Evolutionary conservation across 37 sponge, comb jelly and placozoan genomes (phyloP), one percentile per base, ranked within the genome.

Genomic region (Geodia barretti): DNA sequence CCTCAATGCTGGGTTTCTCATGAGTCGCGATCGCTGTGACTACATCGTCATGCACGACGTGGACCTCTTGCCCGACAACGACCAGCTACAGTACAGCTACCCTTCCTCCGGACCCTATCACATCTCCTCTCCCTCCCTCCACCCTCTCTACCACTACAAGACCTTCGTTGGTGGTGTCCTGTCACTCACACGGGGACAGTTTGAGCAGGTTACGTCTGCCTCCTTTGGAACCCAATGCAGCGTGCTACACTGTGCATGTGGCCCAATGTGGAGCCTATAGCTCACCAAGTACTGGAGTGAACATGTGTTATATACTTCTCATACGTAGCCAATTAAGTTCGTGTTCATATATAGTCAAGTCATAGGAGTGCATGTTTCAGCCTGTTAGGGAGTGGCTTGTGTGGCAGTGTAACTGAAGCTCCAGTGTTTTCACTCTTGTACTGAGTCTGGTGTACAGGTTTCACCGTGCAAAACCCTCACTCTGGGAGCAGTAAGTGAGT

Each of bases 11-110:
- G 97, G 97, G 0, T 94, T 92, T 73, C 30, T 90, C 19, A 33
- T 94, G 75, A 76, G 85, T 64, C 24, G 70, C 7, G 34, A 75
- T 2, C 66, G 75, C 34, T 95, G 92, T 73, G 97, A 97, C 69
- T 97, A 94, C 73, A 69, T 97, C 26, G 91, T 83, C 8, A 86
- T 97, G 92, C 97, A 97, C 36, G 97, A 97, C 71, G 87, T 97
- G 0, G 97, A 97, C 75, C 93, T 97, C 33, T 64, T 97, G 41
- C 97, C 97, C 26, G n/a, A 86, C 21, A 94, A 94, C 39, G 84
- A 88, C 42, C 35, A 92, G 19, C 85, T 97, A 24, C 58, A 72
- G 37, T 97, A 97, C 77, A 61, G 60, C 68, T 97, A 88, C 75
- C 95, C 92, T 37, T 58, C 35, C n/a, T 62, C 47, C 2, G 90